Conservation (phyloP, 2,113 vertebrate species). For the Motacilla tschutschensis region DNA sequence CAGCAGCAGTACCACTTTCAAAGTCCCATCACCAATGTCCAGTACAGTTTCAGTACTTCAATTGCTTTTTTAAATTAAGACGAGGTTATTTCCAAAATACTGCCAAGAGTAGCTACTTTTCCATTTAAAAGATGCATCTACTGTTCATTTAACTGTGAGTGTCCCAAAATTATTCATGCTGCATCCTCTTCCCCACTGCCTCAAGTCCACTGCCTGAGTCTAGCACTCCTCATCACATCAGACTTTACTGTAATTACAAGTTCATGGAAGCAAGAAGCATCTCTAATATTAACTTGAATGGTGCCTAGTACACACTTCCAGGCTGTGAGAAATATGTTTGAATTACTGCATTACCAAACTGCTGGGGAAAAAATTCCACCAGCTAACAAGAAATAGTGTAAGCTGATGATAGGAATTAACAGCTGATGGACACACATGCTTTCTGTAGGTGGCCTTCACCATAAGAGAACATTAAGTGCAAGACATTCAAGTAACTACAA, state of each 20-base stretch:
- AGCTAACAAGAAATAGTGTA: neutral
- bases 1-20: neutral
- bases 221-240: fast-evolving
- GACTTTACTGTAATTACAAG: neutral
- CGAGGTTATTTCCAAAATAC: neutral
- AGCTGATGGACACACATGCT: neutral
- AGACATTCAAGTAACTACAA: neutral
- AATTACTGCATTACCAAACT: neutral
- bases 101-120: neutral
- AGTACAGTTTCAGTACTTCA: neutral
- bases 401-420: neutral
- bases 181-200: neutral
- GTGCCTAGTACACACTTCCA: neutral
- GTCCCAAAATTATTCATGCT: neutral
- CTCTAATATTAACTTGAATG: neutral
- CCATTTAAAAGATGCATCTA: neutral
- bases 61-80: conserved; percentile 14
- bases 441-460: neutral
- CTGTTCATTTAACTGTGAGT: neutral
- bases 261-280: neutral
- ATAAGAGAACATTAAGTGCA: neutral
- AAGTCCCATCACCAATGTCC: neutral
- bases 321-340: neutral
- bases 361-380: neutral
- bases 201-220: fast-evolving